Evolutionary conservation across 2,888 invertebrate genomes (phyloP).

Genomic region (Melanotus villosus): DNA sequence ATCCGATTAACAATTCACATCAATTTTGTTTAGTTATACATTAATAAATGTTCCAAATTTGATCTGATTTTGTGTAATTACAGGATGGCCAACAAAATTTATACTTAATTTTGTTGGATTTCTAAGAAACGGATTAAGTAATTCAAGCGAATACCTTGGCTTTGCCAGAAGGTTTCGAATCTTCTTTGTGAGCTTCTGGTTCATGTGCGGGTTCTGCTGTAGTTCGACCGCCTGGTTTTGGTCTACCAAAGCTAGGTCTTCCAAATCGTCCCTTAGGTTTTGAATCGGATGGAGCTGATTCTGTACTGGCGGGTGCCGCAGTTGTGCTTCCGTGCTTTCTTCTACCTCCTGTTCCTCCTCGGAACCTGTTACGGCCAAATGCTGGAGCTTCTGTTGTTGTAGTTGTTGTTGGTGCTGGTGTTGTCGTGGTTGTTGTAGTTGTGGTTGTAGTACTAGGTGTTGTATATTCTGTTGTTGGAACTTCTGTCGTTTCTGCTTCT

Average conservation of each 20-base stretch:
- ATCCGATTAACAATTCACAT: too few species aligned
- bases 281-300: constrained; percentile 59
- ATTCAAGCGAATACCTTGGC: too few species aligned
- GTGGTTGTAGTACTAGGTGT: constrained; percentile 72
- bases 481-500: constrained; percentile 63
- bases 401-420: constrained; percentile 72
- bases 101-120: too few species aligned
- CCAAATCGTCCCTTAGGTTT: constrained; percentile 67
- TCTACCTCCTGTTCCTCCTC: constrained; percentile 56
- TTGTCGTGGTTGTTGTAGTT: constrained; percentile 72
- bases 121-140: too few species aligned
- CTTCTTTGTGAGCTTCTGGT: constrained; percentile 65
- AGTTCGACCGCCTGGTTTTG: constrained; percentile 66
- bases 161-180: constrained; percentile 65
- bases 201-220: constrained; percentile 61
- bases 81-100: neutral
- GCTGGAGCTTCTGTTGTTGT: constrained; percentile 65
- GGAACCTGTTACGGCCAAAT: constrained; percentile 57
- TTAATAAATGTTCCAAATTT: too few species aligned
- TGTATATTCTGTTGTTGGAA: constrained; percentile 69
- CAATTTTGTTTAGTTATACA: too few species aligned
- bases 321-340: constrained; percentile 65
- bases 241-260: constrained; percentile 69
- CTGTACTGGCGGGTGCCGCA: constrained; percentile 58
- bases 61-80: neutral